Conservation (phyloP, 1,140 invertebrate genomes). For the Orchestia grillus region DNA sequence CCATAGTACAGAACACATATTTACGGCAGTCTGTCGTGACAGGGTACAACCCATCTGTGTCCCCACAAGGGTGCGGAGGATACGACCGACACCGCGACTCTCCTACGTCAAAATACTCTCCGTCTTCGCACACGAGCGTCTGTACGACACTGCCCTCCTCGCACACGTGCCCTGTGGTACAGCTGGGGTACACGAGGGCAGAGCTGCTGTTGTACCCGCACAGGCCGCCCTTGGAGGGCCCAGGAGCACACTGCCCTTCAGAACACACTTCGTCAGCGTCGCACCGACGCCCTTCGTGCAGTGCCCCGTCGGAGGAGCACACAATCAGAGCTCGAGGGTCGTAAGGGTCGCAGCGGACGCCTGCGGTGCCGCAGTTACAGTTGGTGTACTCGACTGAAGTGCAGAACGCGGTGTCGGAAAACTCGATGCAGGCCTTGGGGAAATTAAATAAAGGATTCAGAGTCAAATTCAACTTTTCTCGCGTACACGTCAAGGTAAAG, state of each 20-base stretch:
- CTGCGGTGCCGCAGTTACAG: neutral
- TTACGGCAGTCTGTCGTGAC: neutral
- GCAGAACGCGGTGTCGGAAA: neutral
- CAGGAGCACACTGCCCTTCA: neutral
- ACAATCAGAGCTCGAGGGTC: neutral
- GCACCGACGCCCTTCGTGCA: neutral
- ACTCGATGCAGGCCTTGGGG: neutral
- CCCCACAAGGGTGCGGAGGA: neutral
- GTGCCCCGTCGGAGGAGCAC: neutral
- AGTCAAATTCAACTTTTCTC: no score
- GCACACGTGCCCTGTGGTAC: neutral
- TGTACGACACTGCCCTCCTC: neutral
- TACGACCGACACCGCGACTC: neutral
- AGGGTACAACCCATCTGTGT: neutral
- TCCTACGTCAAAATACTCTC: neutral
- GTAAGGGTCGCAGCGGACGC: neutral
- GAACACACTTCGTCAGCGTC: neutral
- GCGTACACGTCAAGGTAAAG: no score
- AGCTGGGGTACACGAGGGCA: neutral
- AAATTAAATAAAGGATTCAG: neutral
- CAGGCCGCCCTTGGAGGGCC: no score
- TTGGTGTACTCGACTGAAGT: neutral
- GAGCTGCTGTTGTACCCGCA: neutral
- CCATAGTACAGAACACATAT: neutral
- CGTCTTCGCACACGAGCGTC: neutral